Percentiles rank a stretch among this genome's conserved stretches.
Conservation (phyloP, 35 echinoderm and acorn worm genomes). For the Patiria miniata region DNA sequence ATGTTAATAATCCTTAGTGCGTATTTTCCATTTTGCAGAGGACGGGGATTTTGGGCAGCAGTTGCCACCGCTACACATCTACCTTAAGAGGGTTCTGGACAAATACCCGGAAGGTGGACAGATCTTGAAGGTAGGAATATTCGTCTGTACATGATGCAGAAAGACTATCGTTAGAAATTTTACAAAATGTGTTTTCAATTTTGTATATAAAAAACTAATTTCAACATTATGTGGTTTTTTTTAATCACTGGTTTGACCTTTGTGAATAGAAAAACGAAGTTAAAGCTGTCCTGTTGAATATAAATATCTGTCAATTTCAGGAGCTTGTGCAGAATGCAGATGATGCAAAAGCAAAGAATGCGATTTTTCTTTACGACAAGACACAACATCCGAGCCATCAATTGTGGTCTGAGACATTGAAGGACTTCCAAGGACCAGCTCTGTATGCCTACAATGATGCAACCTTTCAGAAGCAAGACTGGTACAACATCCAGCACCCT, state of each 20-base stretch:
- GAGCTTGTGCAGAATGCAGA: constrained; percentile 95
- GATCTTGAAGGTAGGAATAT: constrained; percentile 4
- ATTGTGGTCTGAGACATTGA: constrained; percentile 36
- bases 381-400: constrained; percentile 35
- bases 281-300: no score
- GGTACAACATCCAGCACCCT: constrained; percentile 75
- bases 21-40: neutral
- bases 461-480: constrained; percentile 63
- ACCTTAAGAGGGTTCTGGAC: constrained; percentile 22
- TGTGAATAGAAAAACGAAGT: no score
- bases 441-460: constrained; percentile 82
- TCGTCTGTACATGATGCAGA: no score
- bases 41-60: constrained; percentile 27
- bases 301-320: constrained; percentile 18
- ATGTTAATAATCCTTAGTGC: no score
- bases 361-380: constrained; percentile 81
- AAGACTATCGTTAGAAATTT: no score
- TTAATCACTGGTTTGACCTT: no score
- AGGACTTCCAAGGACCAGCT: constrained; percentile 71
- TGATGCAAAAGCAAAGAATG: constrained; percentile 75
- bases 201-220: no score
- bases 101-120: constrained; percentile 29
- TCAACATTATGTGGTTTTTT: no score
- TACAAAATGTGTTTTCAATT: no score
- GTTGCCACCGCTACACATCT: constrained; percentile 15